Evolutionary conservation across 2,113 vertebrate species (phyloP), one percentile per base, ranked within the genome.

Genomic region (Lophotis ruficrista): DNA sequence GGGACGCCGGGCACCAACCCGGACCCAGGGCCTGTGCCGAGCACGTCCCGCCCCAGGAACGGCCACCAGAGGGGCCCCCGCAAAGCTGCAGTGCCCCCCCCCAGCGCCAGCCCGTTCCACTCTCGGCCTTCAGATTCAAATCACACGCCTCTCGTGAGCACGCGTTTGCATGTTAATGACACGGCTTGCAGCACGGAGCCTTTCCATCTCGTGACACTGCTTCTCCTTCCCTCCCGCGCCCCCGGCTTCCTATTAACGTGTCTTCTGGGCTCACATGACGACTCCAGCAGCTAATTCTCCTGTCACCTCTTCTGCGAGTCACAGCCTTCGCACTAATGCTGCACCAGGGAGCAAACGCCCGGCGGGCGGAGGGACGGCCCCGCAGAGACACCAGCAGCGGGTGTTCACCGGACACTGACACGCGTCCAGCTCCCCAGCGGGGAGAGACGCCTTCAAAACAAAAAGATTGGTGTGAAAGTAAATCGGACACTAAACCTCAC

Each of bases 161-260:
- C 51, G 1, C 23, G 70, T 69, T 78, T 51, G 93, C 93, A 82
- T 73, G 86, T 31, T 83, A 87, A 95, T 79, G 77, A 58, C 82
- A 62, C 8, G 23, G 43, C 87, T 79, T 43, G 9, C 87, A 90
- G 70, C 6, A 17, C 66, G 86, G 50, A 72, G 66, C 77, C n/a
- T 86, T 64, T 75, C 89, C 71, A 68, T 72, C 87, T 79, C 17
- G 82, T 90, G 90, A 93, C 86, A 72, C 8, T 4, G 47, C 71
- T 90, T 83, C 82, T 90, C 83, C 82, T 87, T 90, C 20, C 64
- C 82, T 64, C 83, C 82, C 3, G 64, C 93, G 53, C 93, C 76
- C 90, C 70, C 82, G 18, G 83, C 90, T 90, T 87, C 90, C 90
- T 22, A 90, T 64, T 90, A 81, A 92, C 12, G 71, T 37, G 61